Evolutionary conservation across 2,888 invertebrate genomes (phyloP), one percentile per base, ranked within the genome.

Genomic region (Calliopum simillimum): DNA sequence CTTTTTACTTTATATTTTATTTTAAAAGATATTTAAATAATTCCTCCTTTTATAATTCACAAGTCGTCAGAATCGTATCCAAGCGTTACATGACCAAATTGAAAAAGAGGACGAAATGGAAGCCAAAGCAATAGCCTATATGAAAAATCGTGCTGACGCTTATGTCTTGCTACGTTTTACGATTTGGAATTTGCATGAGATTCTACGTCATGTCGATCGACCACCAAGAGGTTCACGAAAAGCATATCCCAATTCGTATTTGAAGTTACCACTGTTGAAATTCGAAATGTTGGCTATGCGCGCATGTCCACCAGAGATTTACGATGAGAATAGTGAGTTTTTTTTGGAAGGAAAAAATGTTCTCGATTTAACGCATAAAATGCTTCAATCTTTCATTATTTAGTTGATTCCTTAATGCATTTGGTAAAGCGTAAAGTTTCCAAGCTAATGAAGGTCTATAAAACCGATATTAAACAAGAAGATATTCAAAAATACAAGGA

Each of bases 191-290:
- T 69, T 82, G 0, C 68, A 79, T 63, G 83, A 86, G 43, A 79
- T 82, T 4, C 62, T 85, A 43, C 78, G 79, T 3, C 77, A 84
- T 71, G 79, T 85, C 1, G 79, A 81, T 59, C 79, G 79, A 3
- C 73, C 72, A 41, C 72, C 76, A 0, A 77, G 76, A 23, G 5
- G 73, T 3, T 19, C 77, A 14, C 77, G 75, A 1, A 41, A 76
- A 1, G 69, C 70, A 5, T 85, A 84, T 78, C 85, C 85, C 1
- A 81, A 78, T 33, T 72, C 76, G 1, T 79, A 83, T 68, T 72
- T 85, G 8, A 81, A 82, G 68, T 70, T 85, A 21, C 85, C 85
- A 0, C 72, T 85, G 8, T 72, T 85, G 0, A 81, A 79, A 56
- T 85, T 82, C 46, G 80, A 82, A 65, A 78, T 79, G 75, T 75